These are phyloP conservation scores for Nasalis larvatus DNA, from an alignment of 2,113 vertebrate species.

Conservation along the genomic window DNA sequence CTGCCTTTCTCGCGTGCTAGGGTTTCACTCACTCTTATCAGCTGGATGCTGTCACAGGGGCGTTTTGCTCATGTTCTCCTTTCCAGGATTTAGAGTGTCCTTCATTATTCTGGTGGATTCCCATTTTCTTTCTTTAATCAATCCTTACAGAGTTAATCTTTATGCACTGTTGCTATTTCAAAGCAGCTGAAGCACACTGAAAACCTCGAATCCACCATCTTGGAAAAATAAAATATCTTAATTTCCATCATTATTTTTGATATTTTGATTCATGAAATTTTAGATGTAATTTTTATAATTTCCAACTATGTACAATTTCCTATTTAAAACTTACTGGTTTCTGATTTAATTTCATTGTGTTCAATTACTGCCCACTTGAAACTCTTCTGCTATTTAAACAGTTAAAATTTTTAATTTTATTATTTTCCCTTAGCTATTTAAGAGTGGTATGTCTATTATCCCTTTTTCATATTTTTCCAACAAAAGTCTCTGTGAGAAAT, in stretches of 20 bases:
- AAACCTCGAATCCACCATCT: too few relatives aligned
- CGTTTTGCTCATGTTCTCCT: too few relatives aligned
- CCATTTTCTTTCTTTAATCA: too few relatives aligned
- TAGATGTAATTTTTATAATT: neutral
- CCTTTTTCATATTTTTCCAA: neutral
- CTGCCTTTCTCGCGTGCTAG: too few relatives aligned
- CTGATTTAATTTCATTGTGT: neutral
- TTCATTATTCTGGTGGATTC: too few relatives aligned
- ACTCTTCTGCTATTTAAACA: neutral
- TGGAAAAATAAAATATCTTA: neutral
- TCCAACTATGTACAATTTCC: neutral
- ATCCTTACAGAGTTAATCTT: too few relatives aligned
- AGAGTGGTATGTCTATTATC: neutral
- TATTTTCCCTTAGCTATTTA: neutral
- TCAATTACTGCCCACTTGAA: neutral
- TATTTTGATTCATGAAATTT: neutral
- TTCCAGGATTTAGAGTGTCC: too few relatives aligned
- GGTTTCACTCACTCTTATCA: too few relatives aligned
- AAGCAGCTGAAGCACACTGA: too few relatives aligned
- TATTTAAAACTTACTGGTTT: neutral
- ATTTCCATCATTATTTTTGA: neutral
- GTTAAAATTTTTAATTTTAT: neutral
- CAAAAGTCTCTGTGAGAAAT: neutral
- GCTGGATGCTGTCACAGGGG: too few relatives aligned
- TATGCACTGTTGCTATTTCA: too few relatives aligned